A percentile compares a stretch with the other conserved stretches of the same genome.
Conservation (phyloP, 2,113 vertebrate genomes). For the Ciconia stormi region DNA sequence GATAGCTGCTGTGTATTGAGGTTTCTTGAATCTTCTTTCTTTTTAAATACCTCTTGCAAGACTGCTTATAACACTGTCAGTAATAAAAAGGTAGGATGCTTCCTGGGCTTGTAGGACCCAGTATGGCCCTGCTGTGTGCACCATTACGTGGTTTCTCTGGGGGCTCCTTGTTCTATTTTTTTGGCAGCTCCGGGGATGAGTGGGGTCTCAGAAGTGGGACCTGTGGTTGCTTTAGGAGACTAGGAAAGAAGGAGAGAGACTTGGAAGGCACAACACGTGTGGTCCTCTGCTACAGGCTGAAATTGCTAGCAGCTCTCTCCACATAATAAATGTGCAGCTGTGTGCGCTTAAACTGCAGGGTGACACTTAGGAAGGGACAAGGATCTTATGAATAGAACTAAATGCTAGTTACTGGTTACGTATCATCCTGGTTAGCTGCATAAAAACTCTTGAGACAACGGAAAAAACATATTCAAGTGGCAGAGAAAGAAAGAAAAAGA, state of each 20-base stretch:
- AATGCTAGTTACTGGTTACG: neutral
- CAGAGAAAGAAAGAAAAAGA: neutral
- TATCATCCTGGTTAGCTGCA: neutral
- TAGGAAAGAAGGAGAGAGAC: neutral
- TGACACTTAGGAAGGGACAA: neutral
- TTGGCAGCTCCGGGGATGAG: neutral
- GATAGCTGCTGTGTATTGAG: neutral
- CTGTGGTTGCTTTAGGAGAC: neutral
- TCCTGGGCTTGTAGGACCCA: neutral
- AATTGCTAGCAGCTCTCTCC: neutral
- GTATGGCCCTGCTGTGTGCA: neutral
- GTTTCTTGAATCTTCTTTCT: neutral
- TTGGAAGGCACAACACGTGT: neutral
- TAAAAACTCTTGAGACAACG: neutral
- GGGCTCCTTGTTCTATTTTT: neutral
- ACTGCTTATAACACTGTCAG: neutral
- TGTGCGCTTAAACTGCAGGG: neutral
- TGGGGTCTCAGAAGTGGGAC: neutral
- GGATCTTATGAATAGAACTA: neutral
- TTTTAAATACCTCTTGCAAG: neutral
- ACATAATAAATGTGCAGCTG: neutral
- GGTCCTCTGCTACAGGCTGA: neutral
- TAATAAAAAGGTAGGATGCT: neutral
- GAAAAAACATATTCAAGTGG: neutral
- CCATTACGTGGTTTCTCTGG: rapidly evolving